These are phyloP conservation scores for Adelognathus sp. DNA, from an alignment of 2,888 invertebrate genomes.

Conservation along the genomic window DNA sequence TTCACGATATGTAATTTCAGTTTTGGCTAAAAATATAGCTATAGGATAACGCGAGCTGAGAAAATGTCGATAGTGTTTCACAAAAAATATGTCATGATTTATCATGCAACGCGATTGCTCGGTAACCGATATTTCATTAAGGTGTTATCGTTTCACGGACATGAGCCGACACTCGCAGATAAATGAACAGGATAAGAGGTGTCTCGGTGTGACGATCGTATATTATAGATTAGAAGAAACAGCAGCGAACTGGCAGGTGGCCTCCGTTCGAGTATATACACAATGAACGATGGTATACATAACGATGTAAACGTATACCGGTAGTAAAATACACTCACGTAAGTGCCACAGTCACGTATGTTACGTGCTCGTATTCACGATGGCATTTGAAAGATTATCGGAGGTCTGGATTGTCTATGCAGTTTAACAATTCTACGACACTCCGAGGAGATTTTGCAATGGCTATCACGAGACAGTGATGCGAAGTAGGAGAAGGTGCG, in stretches of 20 bases:
- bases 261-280: constrained; percentile 11
- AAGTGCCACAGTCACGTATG: not conserved
- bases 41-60: too few relatives aligned
- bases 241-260: constrained; percentile 18
- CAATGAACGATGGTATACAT: not conserved
- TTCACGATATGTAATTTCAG: too few relatives aligned
- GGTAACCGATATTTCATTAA: not conserved
- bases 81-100: not conserved
- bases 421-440: not conserved
- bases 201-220: constrained; percentile 1
- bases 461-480: not conserved
- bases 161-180: not conserved
- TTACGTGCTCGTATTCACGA: not conserved
- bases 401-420: not conserved
- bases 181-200: not conserved
- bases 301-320: constrained; percentile 6
- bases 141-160: not conserved
- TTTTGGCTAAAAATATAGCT: too few relatives aligned
- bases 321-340: not conserved
- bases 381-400: constrained; percentile 9
- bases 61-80: too few relatives aligned
- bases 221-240: not conserved
- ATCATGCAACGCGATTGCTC: not conserved
- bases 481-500: not conserved
- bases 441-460: not conserved